A percentile compares a stretch with the other conserved stretches of the same genome.
These are phyloP conservation scores for Nasua narica DNA, from an alignment of 2,797 vertebrate species.

Conservation along the genomic window DNA sequence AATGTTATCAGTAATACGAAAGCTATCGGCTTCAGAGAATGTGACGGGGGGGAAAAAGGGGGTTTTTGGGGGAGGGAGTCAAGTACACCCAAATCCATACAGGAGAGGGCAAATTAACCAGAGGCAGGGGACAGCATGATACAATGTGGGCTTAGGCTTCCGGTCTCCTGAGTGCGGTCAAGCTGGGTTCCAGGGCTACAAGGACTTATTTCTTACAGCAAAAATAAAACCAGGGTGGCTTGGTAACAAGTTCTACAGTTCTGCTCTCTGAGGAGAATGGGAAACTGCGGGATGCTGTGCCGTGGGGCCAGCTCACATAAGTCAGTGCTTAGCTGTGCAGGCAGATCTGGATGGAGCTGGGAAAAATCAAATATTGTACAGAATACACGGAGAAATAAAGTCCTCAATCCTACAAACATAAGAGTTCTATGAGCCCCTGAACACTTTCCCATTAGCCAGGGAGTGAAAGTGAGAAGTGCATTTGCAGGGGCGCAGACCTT, in stretches of 20 bases:
- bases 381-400: background rate
- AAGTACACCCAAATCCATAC: background rate
- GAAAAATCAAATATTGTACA: background rate
- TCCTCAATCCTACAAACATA: background rate
- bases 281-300: background rate
- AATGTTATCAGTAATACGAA: background rate
- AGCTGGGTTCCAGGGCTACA: background rate
- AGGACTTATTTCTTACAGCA: background rate
- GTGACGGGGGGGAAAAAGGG: too few relatives aligned
- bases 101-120: background rate
- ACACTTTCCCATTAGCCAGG: background rate
- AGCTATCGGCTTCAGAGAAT: background rate
- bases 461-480: background rate
- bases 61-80: background rate
- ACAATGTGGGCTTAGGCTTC: background rate
- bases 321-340: background rate
- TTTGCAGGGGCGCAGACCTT: background rate
- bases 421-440: background rate
- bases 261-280: background rate
- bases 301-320: background rate
- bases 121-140: background rate
- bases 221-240: background rate
- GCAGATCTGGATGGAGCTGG: background rate
- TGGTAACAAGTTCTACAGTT: background rate
- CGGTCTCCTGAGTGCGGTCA: background rate